Conservation (phyloP, 2,113 vertebrate species). For the Dunckerocampus dactyliophorus region DNA sequence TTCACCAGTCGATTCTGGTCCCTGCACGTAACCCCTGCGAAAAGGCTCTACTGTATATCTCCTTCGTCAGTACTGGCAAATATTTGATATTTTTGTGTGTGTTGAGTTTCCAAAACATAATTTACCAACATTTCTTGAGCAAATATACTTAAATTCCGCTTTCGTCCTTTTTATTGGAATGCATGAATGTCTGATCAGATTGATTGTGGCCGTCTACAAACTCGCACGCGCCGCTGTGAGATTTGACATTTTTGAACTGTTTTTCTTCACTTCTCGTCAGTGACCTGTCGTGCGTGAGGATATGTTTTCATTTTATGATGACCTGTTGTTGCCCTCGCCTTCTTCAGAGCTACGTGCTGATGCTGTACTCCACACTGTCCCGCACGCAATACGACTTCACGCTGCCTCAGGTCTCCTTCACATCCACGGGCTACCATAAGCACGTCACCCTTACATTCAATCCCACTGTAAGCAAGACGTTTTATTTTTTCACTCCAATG, state of each 20-base stretch:
- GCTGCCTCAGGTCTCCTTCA: conserved; percentile 89
- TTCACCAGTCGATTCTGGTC: too few relatives aligned
- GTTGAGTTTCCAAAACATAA: too few relatives aligned
- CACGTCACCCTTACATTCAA: conserved; percentile 90
- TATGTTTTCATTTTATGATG: not conserved
- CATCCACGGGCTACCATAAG: conserved; percentile 87
- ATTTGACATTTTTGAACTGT: not conserved
- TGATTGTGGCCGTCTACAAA: not conserved
- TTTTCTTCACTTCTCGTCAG: not conserved
- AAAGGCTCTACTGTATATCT: too few relatives aligned
- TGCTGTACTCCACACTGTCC: conserved; percentile 86
- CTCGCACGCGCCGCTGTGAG: too few relatives aligned
- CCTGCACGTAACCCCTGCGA: too few relatives aligned
- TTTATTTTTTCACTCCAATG: not conserved
- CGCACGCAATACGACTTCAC: conserved; percentile 90
- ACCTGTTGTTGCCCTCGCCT: conserved; percentile 8
- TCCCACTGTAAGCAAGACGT: conserved; percentile 79
- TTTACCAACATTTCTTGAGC: too few relatives aligned
- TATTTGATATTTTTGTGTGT: too few relatives aligned
- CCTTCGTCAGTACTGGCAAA: too few relatives aligned
- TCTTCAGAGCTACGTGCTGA: conserved; percentile 84
- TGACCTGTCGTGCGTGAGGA: not conserved
- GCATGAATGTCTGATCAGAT: not conserved
- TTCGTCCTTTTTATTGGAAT: too few relatives aligned
- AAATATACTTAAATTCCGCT: too few relatives aligned